Conservation (phyloP, 2,888 invertebrate genomes). For the Balanococcus diminutus region DNA sequence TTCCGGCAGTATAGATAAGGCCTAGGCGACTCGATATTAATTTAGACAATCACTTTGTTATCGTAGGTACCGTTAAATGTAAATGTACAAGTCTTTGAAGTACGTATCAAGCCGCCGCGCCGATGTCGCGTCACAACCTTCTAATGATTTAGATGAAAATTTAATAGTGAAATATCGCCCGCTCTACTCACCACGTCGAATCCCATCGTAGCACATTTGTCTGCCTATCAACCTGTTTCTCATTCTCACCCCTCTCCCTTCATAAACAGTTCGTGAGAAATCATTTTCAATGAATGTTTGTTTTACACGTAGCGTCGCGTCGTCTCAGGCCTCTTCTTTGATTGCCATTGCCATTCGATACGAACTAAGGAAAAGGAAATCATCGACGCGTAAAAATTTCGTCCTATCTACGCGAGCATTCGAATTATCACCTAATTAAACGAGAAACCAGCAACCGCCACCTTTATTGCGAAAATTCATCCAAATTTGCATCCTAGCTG, state of each 20-base stretch:
- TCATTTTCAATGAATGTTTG: background rate
- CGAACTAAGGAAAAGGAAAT: background rate
- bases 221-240: too few relatives aligned
- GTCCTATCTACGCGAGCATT: background rate
- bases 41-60: background rate
- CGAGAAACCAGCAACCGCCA: background rate
- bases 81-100: background rate
- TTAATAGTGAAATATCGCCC: background rate
- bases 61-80: background rate
- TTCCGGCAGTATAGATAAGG: background rate
- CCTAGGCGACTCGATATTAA: background rate
- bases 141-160: background rate
- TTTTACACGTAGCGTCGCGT: background rate
- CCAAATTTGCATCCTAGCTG: background rate
- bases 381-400: background rate
- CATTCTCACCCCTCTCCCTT: too few relatives aligned
- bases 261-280: background rate
- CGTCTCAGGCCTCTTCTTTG: too few relatives aligned
- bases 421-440: background rate
- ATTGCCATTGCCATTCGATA: background rate
- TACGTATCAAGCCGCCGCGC: background rate
- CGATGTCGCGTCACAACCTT: background rate
- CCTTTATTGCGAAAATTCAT: background rate
- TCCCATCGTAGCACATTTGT: background rate
- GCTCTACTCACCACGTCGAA: background rate